Evolutionary conservation across 2,113 vertebrate species (phyloP).

Genomic region (Thymallus thymallus): DNA sequence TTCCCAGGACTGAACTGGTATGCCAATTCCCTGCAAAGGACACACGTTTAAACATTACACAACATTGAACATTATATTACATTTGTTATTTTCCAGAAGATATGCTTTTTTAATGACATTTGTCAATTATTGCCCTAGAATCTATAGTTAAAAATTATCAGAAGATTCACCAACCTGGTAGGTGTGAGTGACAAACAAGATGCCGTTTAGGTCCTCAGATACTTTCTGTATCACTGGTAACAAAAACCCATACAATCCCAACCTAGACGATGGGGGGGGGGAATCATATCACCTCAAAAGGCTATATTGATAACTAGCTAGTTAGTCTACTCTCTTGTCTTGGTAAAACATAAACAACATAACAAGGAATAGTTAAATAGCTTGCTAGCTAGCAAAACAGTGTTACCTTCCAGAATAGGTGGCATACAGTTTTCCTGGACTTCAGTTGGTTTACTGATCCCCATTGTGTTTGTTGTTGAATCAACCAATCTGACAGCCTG

Average conservation of each 20-base stretch:
- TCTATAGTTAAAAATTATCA: not conserved
- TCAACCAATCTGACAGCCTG: conserved; percentile 85
- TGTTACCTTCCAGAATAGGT: conserved; percentile 83
- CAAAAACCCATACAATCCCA: conserved; percentile 79
- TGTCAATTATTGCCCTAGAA: too few relatives aligned
- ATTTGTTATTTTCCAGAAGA: too few relatives aligned
- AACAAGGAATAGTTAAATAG: not conserved
- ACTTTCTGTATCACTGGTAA: conserved; percentile 91
- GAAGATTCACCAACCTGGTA: conserved; percentile 77
- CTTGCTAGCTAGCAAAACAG: not conserved
- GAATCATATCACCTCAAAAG: conserved; percentile 72
- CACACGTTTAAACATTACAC: too few relatives aligned
- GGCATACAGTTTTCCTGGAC: conserved; percentile 92
- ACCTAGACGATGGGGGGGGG: not conserved
- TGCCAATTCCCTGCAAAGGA: conserved; percentile 83
- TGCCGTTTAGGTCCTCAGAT: conserved; percentile 90
- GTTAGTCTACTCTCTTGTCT: too few relatives aligned
- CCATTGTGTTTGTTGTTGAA: conserved; percentile 85
- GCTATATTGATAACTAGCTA: conserved; percentile 76
- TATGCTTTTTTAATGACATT: too few relatives aligned
- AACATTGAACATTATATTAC: too few relatives aligned
- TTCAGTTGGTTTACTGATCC: conserved; percentile 82
- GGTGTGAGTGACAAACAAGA: conserved; percentile 92
- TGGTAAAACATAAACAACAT: not conserved
- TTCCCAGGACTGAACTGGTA: conserved; percentile 94